Percentiles rank a stretch among this genome's conserved stretches.
phyloP scores from a whole-genome alignment of 2,888 invertebrate genomes.

The Cheilosia vernalis region DNA sequence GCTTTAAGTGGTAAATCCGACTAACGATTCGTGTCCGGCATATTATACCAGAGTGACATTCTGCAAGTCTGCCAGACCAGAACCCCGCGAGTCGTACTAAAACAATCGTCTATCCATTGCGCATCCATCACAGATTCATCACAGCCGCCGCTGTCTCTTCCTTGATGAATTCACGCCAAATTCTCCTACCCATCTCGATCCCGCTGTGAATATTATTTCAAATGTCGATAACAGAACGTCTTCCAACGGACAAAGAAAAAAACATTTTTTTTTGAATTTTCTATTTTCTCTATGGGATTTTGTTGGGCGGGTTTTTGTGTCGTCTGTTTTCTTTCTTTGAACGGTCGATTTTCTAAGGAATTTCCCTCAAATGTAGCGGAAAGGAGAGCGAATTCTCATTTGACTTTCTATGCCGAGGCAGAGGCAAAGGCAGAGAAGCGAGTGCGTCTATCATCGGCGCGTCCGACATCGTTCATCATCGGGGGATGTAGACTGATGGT shows the following conservation, averaged over 20 bases:
- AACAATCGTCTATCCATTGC: background rate
- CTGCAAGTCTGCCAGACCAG: slow-evolving; percentile 3
- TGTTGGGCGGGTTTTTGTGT: slow-evolving; percentile 14
- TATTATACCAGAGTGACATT: slow-evolving; percentile 14
- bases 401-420: slow-evolving; percentile 6
- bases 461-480: slow-evolving; percentile 66
- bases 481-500: slow-evolving; percentile 16
- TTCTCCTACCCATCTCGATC: slow-evolving; percentile 30
- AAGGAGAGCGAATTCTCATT: slow-evolving; percentile 37
- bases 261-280: slow-evolving; percentile 34
- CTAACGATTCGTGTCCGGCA: slow-evolving; percentile 13
- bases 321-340: slow-evolving; percentile 47
- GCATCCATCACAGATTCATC: slow-evolving; percentile 4
- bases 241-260: slow-evolving; percentile 4
- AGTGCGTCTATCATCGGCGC: slow-evolving; percentile 58
- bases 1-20: background rate
- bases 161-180: slow-evolving; percentile 53
- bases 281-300: slow-evolving; percentile 49
- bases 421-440: background rate
- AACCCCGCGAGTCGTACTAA: background rate
- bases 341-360: slow-evolving; percentile 70
- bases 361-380: slow-evolving; percentile 56
- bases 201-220: slow-evolving; percentile 8
- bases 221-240: slow-evolving; percentile 54
- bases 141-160: background rate